Percentiles rank a stretch among this genome's conserved stretches.
Evolutionary conservation across 92 coral and sea anemone genomes (phyloP).

Genomic region (Umimayanthus chanpuru): DNA sequence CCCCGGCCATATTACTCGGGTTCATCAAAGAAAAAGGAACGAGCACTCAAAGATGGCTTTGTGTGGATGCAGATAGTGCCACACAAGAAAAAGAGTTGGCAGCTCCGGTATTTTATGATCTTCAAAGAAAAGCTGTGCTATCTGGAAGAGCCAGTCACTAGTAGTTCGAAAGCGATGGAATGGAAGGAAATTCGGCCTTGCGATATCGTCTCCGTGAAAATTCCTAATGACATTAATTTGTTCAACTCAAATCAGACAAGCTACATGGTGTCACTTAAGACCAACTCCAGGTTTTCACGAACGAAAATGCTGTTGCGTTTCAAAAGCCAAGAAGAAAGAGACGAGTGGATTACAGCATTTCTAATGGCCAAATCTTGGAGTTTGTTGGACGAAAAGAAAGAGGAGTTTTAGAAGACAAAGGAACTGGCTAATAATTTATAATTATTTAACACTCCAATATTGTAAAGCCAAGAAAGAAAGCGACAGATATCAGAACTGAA

Average conservation of each 20-base stretch:
- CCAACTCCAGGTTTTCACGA: conserved; percentile 30
- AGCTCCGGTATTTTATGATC: conserved; percentile 37
- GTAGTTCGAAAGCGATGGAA: conserved; percentile 19
- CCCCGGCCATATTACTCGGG: conserved; percentile 14
- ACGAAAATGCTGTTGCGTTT: conserved; percentile 36
- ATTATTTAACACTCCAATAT: no score
- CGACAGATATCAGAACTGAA: neutral
- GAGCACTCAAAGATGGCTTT: conserved; percentile 41
- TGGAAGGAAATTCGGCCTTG: conserved; percentile 40
- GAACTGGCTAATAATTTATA: neutral
- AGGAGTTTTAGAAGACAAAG: neutral
- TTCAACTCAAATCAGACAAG: conserved; percentile 39
- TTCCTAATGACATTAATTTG: conserved; percentile 27
- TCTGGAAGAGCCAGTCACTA: conserved; percentile 11
- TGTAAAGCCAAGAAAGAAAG: neutral
- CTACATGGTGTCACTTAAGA: conserved; percentile 34
- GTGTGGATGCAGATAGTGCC: conserved; percentile 39
- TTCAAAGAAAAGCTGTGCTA: conserved; percentile 43
- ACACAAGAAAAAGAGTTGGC: conserved; percentile 40
- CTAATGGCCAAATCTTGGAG: conserved; percentile 42
- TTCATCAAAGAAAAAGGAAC: conserved; percentile 35
- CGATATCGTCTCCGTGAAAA: conserved; percentile 36
- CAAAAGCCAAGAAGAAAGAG: conserved; percentile 35
- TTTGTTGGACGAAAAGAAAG: conserved; percentile 41
- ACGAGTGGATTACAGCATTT: conserved; percentile 40